Conservation (phyloP, 2,797 vertebrate genomes). For the Enteromius trimaculatus region DNA sequence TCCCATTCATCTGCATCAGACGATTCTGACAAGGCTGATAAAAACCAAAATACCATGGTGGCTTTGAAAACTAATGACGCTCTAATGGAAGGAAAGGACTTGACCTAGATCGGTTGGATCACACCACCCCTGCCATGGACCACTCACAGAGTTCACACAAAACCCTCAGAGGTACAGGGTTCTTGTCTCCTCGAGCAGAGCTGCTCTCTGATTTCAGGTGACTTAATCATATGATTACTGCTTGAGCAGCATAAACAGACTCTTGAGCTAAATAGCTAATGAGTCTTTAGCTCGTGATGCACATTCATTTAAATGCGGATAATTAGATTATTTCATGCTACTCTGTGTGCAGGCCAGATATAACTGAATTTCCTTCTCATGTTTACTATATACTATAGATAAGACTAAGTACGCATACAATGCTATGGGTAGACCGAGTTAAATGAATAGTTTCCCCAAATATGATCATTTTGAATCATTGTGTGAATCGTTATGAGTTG, state of each 20-base stretch:
- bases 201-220: not conserved
- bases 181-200: not conserved
- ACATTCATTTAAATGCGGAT: not conserved
- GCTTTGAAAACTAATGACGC: conserved; percentile 65
- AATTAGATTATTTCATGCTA: not conserved
- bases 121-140: conserved; percentile 57
- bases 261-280: not conserved
- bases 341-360: not conserved
- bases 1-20: conserved; percentile 51
- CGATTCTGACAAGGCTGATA: conserved; percentile 46
- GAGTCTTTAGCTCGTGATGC: not conserved
- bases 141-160: conserved; percentile 58
- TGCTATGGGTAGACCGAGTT: not conserved
- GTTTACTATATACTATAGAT: not conserved
- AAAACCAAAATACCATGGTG: conserved; percentile 59
- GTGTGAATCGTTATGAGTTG: not conserved
- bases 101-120: conserved; percentile 71
- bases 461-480: not conserved
- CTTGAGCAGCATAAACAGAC: not conserved
- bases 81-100: conserved; percentile 61
- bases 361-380: not conserved
- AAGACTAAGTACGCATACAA: not conserved
- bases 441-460: not conserved
- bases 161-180: conserved; percentile 51
- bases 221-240: conserved; percentile 33